Conservation (phyloP, 2,113 vertebrate species). For the Bombycilla garrulus region DNA sequence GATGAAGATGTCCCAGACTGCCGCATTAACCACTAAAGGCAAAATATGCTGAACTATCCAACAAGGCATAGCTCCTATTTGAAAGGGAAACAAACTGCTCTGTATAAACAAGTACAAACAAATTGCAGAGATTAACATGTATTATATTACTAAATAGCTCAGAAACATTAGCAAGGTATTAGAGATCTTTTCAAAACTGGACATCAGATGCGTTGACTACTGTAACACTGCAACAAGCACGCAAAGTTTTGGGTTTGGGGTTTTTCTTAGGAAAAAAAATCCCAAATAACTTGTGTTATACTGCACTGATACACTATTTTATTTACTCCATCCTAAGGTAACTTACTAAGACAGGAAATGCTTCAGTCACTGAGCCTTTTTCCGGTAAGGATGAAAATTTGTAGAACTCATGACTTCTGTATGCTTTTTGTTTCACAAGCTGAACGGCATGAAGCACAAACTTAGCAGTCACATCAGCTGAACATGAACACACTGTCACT, state of each 20-base stretch:
- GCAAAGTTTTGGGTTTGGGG: background rate
- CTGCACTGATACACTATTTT: background rate
- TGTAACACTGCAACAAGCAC: background rate
- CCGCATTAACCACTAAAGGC: background rate
- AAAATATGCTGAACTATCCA: background rate
- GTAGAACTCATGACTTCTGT: conserved; percentile 96
- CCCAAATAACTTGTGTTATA: background rate
- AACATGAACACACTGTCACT: conserved; percentile 89
- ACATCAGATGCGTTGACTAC: background rate
- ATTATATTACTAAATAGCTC: background rate
- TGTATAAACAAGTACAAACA: background rate
- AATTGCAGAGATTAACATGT: background rate
- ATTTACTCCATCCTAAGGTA: background rate
- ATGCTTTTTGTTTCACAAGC: conserved; percentile 92
- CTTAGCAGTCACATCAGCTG: conserved; percentile 91
- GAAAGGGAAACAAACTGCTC: background rate
- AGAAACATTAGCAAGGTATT: background rate
- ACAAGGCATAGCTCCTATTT: background rate
- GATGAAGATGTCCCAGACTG: background rate
- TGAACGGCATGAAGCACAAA: conserved; percentile 97
- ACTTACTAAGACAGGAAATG: conserved; percentile 92
- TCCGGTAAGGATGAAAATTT: conserved; percentile 94
- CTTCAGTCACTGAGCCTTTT: conserved; percentile 90
- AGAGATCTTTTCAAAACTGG: background rate
- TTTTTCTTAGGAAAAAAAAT: background rate